Evolutionary conservation across 1,140 invertebrate genomes (phyloP), one percentile per base, ranked within the genome.

Genomic region (Drosophila kikkawai): DNA sequence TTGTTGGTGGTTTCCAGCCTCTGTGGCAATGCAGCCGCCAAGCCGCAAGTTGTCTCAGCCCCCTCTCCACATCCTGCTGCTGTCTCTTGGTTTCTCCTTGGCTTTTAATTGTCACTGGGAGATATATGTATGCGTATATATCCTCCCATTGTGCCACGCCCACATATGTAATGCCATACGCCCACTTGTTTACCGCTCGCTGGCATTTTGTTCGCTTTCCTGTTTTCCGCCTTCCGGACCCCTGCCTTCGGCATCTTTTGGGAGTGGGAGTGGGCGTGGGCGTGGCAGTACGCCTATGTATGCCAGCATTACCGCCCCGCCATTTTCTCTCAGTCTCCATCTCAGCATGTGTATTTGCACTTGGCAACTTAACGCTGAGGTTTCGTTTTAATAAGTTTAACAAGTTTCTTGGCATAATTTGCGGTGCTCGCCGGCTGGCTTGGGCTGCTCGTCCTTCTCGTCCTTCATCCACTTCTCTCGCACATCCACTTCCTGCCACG

Each of bases 381-480:
- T 91, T 91, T 91, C 87, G 67, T 87, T 91, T 91, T 91, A 91
- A 91, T 91, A 91, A 91, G 87, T 91, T 91, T 84, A 91, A 88
- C 83, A 91, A 91, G 88, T 91, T 91, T 84, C 87, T 82, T 88
- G 75, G 83, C 81, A 91, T 84, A 91, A 91, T 91, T 87, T 91
- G 83, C 79, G 87, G 87, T 74, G 58, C 53, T 58, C 36, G 57
- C 63, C 19, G 17, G 17, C 55, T 12, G 7, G 37, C 26, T 15
- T 9, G 29, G 29, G 29, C 7, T 13, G 41, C 26, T 26, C 58
- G 44, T 22, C 29, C 26, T 17, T 22, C 19, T n/a, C 34, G 9
- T 39, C 41, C 29, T n/a, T 42, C 13, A 29, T 42, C 32, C 37
- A 37, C 47, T 69, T 15, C 60, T 12, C 60, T 67, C 34, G 37